Conservation (phyloP, 2,113 vertebrate species). For the Oncorhynchus clarkii region DNA sequence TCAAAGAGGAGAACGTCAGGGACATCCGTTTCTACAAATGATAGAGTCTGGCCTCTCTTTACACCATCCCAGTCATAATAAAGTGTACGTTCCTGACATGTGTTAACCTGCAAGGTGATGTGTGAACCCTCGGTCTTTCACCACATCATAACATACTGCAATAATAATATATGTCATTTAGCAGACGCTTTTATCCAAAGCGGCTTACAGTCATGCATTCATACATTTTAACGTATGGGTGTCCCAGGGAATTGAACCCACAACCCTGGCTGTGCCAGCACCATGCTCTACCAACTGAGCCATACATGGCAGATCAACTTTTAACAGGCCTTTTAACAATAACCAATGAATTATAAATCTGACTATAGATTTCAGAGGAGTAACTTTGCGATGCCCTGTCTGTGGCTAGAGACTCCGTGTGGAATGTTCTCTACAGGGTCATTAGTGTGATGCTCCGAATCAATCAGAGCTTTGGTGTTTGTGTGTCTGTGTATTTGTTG, state of each 20-base stretch:
- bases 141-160: neutral
- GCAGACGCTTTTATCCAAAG: too few species aligned
- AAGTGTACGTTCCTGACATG: too few species aligned
- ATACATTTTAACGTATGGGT: too few species aligned
- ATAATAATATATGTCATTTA: too few species aligned
- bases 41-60: too few species aligned
- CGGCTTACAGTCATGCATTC: too few species aligned
- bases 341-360: neutral
- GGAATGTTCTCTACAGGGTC: slow-evolving; percentile 7
- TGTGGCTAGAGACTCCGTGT: neutral
- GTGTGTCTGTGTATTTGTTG: slow-evolving; percentile 6
- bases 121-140: neutral
- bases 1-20: too few species aligned
- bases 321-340: neutral
- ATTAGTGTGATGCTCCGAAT: slow-evolving; percentile 4
- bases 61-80: too few species aligned
- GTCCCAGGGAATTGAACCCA: too few species aligned
- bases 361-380: neutral
- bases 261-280: too few species aligned
- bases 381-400: neutral
- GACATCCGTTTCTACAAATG: too few species aligned
- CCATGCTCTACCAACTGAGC: too few species aligned
- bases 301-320: neutral
- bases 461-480: neutral
- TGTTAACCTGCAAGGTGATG: neutral